Base-by-base conservation (phyloP, 2,113 vertebrate genomes). In the Bufo gargarizans region DNA sequence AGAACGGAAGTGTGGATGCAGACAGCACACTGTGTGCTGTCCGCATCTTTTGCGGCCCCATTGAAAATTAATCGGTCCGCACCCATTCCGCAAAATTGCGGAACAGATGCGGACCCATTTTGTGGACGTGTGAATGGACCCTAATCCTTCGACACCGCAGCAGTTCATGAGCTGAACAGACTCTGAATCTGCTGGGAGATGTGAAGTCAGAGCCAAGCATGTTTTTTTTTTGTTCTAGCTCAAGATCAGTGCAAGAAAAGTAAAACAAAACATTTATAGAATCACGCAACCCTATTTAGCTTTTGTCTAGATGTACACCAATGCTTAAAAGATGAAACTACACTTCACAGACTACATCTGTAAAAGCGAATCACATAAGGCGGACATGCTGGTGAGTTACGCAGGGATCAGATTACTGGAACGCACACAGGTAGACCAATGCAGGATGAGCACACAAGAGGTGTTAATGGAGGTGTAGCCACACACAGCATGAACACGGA, bases 401-500 rank as follows among this genome's bases (percentile, higher is more conserved):
- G 72, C 72, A 47, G 45, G 72, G 47, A 19, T 76, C 45, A 76
- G 56, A 61, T 81, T 56, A 59, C 3, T 11, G 47, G 47, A 63
- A 20, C 19, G 9, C 55, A 77, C 72, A 61, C 56, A 77, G 22
- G 50, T 0, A 53, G 5, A 33, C 55, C 22, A 55, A 56, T 16
- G 50, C 33, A 61, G 55, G 49, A 11, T 61, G 55, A 55, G 69
- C 85, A 78, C 76, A 50, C 63, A 56, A n/a, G 63, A 71, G 14
- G 49, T 9, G 77, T 79, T 56, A 87, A 10, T 74, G 33, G 49
- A 49, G 9, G 61, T 85, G 43, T 69, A 79, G 82, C 10, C 14
- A 85, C 72, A 74, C 22, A 43, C 74, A 85, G 82, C 58, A 20
- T 65, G 19, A 53, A 83, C 59, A 63, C 79, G 5, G 20, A 63